phyloP scores from a whole-genome alignment of 2,797 vertebrate genomes.

The Macropus fuliginosus region DNA sequence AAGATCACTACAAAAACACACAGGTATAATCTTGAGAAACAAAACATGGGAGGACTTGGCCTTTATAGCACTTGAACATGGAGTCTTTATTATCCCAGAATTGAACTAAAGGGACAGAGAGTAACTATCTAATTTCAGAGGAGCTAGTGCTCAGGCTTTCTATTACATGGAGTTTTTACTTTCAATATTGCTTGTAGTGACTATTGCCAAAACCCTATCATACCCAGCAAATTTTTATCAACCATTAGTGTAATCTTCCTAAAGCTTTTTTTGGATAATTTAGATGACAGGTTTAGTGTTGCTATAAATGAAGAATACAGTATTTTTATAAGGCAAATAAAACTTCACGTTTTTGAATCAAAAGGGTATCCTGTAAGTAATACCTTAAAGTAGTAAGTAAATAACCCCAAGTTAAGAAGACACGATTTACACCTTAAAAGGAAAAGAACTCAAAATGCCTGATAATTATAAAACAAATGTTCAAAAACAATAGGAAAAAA shows the following conservation, averaged over 20 bases:
- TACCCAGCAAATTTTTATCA: neutral
- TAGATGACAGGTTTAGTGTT: neutral
- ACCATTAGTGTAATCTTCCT: neutral
- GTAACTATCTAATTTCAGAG: neutral
- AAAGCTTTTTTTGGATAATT: neutral
- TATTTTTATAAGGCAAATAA: neutral
- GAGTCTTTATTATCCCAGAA: neutral
- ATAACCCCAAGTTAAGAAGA: neutral
- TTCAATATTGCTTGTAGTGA: neutral
- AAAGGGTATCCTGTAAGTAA: neutral
- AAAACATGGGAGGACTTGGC: neutral
- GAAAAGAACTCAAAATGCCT: neutral
- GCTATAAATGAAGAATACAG: neutral
- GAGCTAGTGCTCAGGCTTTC: neutral
- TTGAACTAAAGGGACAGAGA: neutral
- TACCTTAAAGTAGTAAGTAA: neutral
- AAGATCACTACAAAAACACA: neutral
- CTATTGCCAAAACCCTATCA: neutral
- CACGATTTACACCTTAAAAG: neutral
- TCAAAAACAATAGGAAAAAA: neutral
- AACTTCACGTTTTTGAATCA: neutral
- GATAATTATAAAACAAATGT: neutral
- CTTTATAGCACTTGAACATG: neutral
- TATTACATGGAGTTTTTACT: neutral
- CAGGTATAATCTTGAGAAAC: neutral